phyloP scores from a whole-genome alignment of 2,888 invertebrate genomes.

The Scelioninae gen. 2 region DNA sequence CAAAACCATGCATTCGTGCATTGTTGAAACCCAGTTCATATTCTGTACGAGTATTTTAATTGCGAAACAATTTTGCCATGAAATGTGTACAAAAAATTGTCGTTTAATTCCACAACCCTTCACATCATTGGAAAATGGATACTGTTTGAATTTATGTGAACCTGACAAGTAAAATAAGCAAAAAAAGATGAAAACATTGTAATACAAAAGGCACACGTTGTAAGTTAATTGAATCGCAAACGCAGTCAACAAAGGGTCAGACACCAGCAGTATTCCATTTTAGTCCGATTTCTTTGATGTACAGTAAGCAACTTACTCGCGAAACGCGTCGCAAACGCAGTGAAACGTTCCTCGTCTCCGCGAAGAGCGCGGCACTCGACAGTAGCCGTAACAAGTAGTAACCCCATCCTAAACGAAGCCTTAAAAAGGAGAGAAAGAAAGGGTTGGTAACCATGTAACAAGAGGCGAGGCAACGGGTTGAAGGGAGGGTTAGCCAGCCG shows the following conservation, averaged over 20 bases:
- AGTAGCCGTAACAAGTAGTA: conserved; percentile 68
- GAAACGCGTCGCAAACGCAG: conserved; percentile 44
- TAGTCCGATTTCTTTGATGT: conserved; percentile 48
- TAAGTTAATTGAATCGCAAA: conserved; percentile 46
- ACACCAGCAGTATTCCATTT: conserved; percentile 23
- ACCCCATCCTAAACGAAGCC: conserved; percentile 71
- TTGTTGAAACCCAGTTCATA: too few species aligned
- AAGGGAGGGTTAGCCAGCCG: conserved; percentile 58
- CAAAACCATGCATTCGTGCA: too few species aligned
- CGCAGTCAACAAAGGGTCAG: conserved; percentile 43
- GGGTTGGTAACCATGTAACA: conserved; percentile 67
- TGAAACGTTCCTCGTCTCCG: conserved; percentile 55
- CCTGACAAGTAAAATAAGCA: neutral
- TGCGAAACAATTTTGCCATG: too few species aligned
- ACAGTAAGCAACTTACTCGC: conserved; percentile 30
- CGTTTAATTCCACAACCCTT: too few species aligned
- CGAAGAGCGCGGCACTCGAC: conserved; percentile 61
- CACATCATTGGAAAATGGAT: too few species aligned
- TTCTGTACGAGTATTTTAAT: too few species aligned
- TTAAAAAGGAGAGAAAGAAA: conserved; percentile 65
- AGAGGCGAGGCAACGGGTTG: conserved; percentile 65
- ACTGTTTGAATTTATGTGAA: too few species aligned
- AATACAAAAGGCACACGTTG: conserved; percentile 15
- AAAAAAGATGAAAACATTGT: neutral
- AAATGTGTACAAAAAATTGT: too few species aligned